Evolutionary conservation across 2,888 invertebrate species (phyloP), one percentile per base, ranked within the genome.

Genomic region (Portevinia maculata): DNA sequence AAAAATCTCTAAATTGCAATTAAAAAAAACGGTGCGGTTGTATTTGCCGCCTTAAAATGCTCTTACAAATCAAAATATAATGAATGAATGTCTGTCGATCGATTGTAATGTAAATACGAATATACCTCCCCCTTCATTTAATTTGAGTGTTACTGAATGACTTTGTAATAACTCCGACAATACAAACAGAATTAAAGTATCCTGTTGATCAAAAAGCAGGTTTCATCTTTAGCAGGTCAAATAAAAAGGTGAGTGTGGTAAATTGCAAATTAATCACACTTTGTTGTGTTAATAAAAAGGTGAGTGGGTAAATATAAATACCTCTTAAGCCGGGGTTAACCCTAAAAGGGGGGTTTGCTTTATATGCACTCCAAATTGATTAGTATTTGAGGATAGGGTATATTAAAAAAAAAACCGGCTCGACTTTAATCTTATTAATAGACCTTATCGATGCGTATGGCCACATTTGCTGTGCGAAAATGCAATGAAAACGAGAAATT

Each of bases 191-290:
- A 21, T 53, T 8, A 17, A 24, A 55, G n/a, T 41, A 44, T 52
- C 55, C 60, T 62, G 60, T 55, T 17, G 34, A 69, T 41, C 19
- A 17, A 69, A 50, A 4, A 44, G 37, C 17, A 34, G 24, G 34
- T 64, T 37, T 17, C 55, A 50, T 52, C 50, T 28, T 41, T 52
- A 64, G 34, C 32, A 39, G 64, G 70, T 50, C 28, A 48, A 60
- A 59, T 44, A 37, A 71, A 81, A 81, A 76, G 81, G 81, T 81
- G 34, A 81, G 76, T 76, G 41, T 8, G 41, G 34, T 15, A 32
- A 30, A 53, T 55, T 48, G 21, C 1, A 41, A 32, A 41, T 15
- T 13, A 8, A 13, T 8, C 3, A 41, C 41, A 41, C 17, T 8
- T 11, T 32, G 17, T 32, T 19, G 44, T 44, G 50, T n/a, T 57